These are phyloP conservation scores for Pipistrellus kuhlii DNA, from an alignment of 2,797 vertebrate species.

Conservation along the genomic window DNA sequence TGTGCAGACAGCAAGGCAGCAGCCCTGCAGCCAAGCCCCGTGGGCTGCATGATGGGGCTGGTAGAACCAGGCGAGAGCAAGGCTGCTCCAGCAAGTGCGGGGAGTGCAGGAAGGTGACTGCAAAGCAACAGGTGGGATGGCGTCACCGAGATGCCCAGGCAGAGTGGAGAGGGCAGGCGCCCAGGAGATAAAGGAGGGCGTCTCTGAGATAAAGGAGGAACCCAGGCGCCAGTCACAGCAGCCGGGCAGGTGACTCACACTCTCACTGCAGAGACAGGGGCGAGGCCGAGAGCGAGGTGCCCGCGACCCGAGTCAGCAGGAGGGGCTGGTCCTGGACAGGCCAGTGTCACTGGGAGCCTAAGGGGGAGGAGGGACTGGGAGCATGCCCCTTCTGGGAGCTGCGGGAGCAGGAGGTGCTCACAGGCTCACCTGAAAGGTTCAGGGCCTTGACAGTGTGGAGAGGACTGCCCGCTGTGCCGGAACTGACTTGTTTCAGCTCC, in stretches of 20 bases:
- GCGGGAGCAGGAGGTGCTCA: neutral
- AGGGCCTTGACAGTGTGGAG: neutral
- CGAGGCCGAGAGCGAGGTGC: neutral
- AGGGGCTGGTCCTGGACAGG: neutral
- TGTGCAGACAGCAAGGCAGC: neutral
- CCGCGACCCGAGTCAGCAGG: neutral
- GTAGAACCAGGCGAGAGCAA: neutral
- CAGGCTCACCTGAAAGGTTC: neutral
- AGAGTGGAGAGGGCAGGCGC: neutral
- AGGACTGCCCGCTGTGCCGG: neutral
- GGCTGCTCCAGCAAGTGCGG: neutral
- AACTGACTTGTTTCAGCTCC: neutral
- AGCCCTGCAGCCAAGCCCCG: neutral
- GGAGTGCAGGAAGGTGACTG: neutral
- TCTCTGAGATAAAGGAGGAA: neutral
- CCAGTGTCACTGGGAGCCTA: neutral
- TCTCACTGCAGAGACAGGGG: neutral
- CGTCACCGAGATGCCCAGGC: accelerated
- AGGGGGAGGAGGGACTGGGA: neutral
- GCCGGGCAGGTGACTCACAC: neutral
- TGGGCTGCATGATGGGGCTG: neutral
- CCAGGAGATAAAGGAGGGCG: neutral
- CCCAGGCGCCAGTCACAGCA: neutral
- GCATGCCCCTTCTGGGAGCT: neutral
- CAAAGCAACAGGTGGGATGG: neutral